Base-by-base conservation (phyloP, 2,797 vertebrate genomes). In the Sorex maritimensis region DNA sequence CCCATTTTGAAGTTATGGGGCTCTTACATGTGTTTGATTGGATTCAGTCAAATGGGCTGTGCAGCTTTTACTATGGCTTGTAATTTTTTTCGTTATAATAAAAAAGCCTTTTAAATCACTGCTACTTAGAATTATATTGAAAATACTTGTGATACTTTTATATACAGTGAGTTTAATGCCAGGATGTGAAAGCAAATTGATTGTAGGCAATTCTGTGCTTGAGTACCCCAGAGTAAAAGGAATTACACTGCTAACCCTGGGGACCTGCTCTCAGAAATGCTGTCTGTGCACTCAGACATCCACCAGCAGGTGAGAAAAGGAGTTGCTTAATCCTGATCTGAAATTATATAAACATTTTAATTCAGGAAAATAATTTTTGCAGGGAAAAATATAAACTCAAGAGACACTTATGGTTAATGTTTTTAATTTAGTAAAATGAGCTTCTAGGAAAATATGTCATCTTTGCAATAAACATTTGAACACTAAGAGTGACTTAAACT, bases 371-470 rank as follows among this genome's bases (percentile, higher is more conserved):
- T 95, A 94, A 89, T 92, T 94, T 96, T 95, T 95, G 86, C 91
- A 91, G 78, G 90, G 84, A 95, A 81, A 81, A 96, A 95, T 90
- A 94, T 90, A 94, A 97, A 94, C 97, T 97, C 97, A 79, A 97
- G 97, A 97, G 97, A 96, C 97, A 96, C 96, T 97, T 97, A 97
- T 85, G 93, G 97, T 98, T 98, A 97, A 97, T 97, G 97, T 97
- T 98, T 98, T 98, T 97, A 97, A 98, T 98, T 97, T 97, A 97
- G 96, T 97, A 94, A 98, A 98, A 97, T 97, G 96, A 97, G 81
- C 92, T 95, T 92, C 95, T 96, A 93, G 77, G 96, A 97, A 97
- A 97, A 94, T 93, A 80, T 96, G 69, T 94, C 41, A 81, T 90
- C 81, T 94, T 93, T 85, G 80, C 88, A 84, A 95, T 96, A 96